phyloP scores from a whole-genome alignment of 2,797 vertebrate genomes.

The Amniataba percoides region DNA sequence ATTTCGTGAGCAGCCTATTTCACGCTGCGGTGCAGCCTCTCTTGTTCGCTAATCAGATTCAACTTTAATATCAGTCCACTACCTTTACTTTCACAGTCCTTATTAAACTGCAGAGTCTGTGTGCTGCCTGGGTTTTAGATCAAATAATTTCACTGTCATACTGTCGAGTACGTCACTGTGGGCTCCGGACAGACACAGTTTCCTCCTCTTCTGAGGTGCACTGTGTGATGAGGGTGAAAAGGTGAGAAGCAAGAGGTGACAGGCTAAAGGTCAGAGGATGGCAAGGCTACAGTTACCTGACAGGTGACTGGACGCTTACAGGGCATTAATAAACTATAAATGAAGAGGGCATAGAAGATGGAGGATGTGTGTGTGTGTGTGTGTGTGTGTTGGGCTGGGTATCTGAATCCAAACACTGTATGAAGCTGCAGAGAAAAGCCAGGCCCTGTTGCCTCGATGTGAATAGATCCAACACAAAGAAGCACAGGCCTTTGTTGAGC shows the following conservation, averaged over 20 bases:
- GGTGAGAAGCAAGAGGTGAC: slow-evolving; percentile 33
- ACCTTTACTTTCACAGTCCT: slow-evolving; percentile 44
- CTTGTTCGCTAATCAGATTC: slow-evolving; percentile 53
- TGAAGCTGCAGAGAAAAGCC: slow-evolving; percentile 51
- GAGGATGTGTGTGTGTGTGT: no score
- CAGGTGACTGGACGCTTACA: slow-evolving; percentile 45
- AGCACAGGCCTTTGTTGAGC: slow-evolving; percentile 52
- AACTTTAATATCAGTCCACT: slow-evolving; percentile 35
- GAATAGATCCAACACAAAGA: slow-evolving; percentile 67
- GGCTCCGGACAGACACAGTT: slow-evolving; percentile 9
- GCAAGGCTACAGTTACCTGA: slow-evolving; percentile 38
- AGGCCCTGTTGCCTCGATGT: slow-evolving; percentile 36
- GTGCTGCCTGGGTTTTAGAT: slow-evolving; percentile 23
- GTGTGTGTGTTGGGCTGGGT: neutral
- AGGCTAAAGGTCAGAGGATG: slow-evolving; percentile 26
- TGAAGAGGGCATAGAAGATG: slow-evolving; percentile 20
- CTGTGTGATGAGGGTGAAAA: slow-evolving; percentile 9
- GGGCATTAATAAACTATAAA: slow-evolving; percentile 48
- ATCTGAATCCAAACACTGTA: slow-evolving; percentile 40
- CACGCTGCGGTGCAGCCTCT: slow-evolving; percentile 38
- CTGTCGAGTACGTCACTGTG: neutral
- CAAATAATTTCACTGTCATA: slow-evolving; percentile 31
- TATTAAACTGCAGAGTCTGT: slow-evolving; percentile 39
- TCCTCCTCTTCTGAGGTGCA: slow-evolving; percentile 1
- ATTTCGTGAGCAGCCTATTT: slow-evolving; percentile 64